Conservation (phyloP, 2,113 vertebrate species). For the Zingel zingel region DNA sequence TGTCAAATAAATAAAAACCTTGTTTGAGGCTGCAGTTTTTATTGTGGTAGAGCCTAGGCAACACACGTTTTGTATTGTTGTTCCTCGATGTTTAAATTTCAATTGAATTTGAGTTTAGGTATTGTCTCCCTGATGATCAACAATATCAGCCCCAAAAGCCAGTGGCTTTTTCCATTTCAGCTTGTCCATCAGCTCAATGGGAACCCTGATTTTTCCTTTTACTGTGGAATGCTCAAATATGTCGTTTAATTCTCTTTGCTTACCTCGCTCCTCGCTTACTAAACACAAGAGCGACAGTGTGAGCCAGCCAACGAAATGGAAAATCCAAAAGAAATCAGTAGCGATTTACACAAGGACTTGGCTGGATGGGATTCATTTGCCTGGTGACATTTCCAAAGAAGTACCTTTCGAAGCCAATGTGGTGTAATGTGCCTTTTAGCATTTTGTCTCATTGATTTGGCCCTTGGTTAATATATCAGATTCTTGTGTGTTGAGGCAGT, state of each 20-base stretch:
- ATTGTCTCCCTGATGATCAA: constrained; percentile 21
- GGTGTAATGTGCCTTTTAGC: constrained; percentile 80
- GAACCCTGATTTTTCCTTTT: constrained; percentile 40
- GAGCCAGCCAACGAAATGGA: constrained; percentile 65
- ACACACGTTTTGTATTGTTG: neutral
- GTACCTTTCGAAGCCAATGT: constrained; percentile 63
- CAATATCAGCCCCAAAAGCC: constrained; percentile 23
- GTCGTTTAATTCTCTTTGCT: constrained; percentile 35
- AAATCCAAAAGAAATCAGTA: constrained; percentile 69
- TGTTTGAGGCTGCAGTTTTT: neutral
- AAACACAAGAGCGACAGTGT: constrained; percentile 41
- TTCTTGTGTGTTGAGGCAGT: constrained; percentile 65
- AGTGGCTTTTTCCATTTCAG: constrained; percentile 42
- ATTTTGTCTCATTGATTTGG: constrained; percentile 77
- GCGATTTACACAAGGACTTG: constrained; percentile 64
- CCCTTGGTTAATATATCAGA: constrained; percentile 77
- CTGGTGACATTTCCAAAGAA: constrained; percentile 78
- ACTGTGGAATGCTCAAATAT: constrained; percentile 30
- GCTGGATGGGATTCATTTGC: constrained; percentile 73
- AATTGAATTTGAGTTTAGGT: constrained; percentile 11
- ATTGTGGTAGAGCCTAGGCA: neutral
- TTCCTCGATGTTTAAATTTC: neutral
- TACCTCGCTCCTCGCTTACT: constrained; percentile 34
- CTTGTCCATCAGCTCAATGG: constrained; percentile 29
- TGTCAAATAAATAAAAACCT: neutral